A percentile compares a stretch with the other conserved stretches of the same genome.
Evolutionary conservation across 2,797 vertebrate species (phyloP).

Genomic region (Acrocephalus scirpaceus): DNA sequence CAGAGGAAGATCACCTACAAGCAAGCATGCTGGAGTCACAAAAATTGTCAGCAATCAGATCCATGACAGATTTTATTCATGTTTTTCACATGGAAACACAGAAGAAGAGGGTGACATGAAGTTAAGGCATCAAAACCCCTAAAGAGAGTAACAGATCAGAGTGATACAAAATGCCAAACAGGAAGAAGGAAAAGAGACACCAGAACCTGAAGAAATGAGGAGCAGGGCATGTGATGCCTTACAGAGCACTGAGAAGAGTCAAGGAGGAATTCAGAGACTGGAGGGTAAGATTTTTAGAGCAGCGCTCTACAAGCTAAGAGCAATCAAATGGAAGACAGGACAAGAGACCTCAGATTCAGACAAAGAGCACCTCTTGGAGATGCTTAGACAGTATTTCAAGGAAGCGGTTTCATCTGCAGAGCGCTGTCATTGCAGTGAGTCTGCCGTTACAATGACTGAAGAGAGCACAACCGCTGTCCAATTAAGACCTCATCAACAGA

Average conservation of each 20-base stretch:
- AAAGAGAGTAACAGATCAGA: neutral
- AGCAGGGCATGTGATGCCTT: neutral
- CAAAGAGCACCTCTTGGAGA: neutral
- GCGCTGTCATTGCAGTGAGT: neutral
- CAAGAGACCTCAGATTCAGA: neutral
- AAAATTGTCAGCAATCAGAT: neutral
- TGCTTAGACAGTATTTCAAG: neutral
- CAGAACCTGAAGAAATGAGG: neutral
- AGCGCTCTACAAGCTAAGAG: neutral
- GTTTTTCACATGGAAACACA: neutral
- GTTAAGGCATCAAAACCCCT: neutral
- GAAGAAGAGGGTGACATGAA: neutral
- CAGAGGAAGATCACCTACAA: neutral
- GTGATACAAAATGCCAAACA: neutral
- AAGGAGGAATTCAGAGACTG: neutral
- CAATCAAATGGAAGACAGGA: neutral
- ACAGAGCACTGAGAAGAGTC: fast-evolving
- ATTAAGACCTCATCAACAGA: neutral
- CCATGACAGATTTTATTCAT: neutral
- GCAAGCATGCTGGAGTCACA: neutral
- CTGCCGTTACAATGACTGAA: neutral
- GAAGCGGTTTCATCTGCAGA: neutral
- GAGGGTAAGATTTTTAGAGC: neutral
- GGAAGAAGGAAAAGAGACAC: neutral
- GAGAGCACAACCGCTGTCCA: neutral